Percentiles rank a stretch among this genome's conserved stretches.
phyloP scores from a whole-genome alignment of 1,140 invertebrate species.

The Drosophila simulans region DNA sequence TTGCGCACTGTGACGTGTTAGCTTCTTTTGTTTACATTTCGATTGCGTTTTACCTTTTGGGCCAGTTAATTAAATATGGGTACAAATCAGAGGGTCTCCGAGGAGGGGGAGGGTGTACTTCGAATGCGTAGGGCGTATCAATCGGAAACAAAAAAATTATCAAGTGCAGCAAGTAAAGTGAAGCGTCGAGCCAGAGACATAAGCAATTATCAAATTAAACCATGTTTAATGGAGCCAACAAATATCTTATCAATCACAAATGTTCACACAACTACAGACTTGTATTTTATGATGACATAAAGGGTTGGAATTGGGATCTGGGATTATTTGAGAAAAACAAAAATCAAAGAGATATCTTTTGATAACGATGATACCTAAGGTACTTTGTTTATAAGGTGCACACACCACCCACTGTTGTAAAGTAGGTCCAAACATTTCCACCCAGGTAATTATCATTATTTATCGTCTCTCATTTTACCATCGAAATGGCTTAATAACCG shows the following conservation, averaged over 20 bases:
- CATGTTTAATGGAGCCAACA: not conserved
- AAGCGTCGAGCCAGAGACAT: constrained; percentile 20
- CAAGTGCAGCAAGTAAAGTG: constrained; percentile 49
- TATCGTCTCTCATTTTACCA: constrained; percentile 12
- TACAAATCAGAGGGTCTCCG: not conserved
- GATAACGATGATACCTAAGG: not conserved
- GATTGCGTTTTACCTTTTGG: constrained; percentile 48
- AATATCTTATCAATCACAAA: not conserved
- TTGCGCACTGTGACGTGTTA: constrained; percentile 42
- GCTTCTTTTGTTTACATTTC: constrained; percentile 51
- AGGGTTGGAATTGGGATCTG: not conserved
- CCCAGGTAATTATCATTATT: constrained; percentile 33
- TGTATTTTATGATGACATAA: no score
- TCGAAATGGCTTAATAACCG: constrained; percentile 56
- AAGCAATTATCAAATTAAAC: constrained; percentile 3
- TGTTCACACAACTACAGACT: not conserved
- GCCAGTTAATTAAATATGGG: constrained; percentile 54
- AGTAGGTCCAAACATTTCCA: constrained; percentile 12
- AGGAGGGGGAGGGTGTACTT: constrained; percentile 18
- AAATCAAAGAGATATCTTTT: not conserved
- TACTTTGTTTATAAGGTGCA: constrained; percentile 8
- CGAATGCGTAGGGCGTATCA: constrained; percentile 39
- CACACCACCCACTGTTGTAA: not conserved
- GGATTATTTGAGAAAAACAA: not conserved
- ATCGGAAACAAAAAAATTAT: constrained; percentile 45